These are phyloP conservation scores for Clavelina lepadiformis DNA, from an alignment of 23 tunicate genomes.

Conservation along the genomic window DNA sequence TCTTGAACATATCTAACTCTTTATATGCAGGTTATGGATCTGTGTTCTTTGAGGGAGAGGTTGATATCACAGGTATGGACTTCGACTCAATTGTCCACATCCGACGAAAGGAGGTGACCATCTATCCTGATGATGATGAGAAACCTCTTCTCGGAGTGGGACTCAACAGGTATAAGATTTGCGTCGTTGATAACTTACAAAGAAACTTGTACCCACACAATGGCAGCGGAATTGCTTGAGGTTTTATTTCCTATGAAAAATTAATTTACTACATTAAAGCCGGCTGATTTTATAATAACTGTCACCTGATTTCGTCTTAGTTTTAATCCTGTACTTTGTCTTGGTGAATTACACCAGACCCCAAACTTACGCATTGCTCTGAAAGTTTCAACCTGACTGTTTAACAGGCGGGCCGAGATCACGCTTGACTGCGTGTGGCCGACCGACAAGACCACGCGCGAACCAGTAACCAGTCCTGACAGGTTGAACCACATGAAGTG, in stretches of 20 bases:
- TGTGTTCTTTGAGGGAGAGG: slow-evolving; percentile 67
- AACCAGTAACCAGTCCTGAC: slow-evolving; percentile 60
- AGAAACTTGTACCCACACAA: too few relatives aligned
- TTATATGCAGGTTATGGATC: slow-evolving; percentile 93
- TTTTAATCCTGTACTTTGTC: too few relatives aligned
- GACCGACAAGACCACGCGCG: slow-evolving; percentile 76
- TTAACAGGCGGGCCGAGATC: slow-evolving; percentile 74
- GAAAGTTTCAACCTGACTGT: too few relatives aligned
- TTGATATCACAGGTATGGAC: slow-evolving; percentile 65
- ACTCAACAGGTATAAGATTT: slow-evolving; percentile 54
- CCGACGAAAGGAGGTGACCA: slow-evolving; percentile 84
- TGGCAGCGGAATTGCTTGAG: too few relatives aligned
- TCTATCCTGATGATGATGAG: slow-evolving; percentile 85
- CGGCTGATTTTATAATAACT: too few relatives aligned
- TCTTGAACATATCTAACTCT: too few relatives aligned
- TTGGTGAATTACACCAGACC: too few relatives aligned
- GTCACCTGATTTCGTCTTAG: too few relatives aligned
- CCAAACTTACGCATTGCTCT: too few relatives aligned
- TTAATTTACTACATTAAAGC: too few relatives aligned
- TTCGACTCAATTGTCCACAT: slow-evolving; percentile 89
- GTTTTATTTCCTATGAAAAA: too few relatives aligned
- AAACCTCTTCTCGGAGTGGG: slow-evolving; percentile 87
- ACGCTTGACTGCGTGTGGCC: slow-evolving; percentile 89
- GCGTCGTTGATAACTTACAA: background rate
- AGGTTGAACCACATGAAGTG: slow-evolving; percentile 68